Evolutionary conservation across 2,113 vertebrate genomes (phyloP).

Genomic region (Leptocoma aspasia): DNA sequence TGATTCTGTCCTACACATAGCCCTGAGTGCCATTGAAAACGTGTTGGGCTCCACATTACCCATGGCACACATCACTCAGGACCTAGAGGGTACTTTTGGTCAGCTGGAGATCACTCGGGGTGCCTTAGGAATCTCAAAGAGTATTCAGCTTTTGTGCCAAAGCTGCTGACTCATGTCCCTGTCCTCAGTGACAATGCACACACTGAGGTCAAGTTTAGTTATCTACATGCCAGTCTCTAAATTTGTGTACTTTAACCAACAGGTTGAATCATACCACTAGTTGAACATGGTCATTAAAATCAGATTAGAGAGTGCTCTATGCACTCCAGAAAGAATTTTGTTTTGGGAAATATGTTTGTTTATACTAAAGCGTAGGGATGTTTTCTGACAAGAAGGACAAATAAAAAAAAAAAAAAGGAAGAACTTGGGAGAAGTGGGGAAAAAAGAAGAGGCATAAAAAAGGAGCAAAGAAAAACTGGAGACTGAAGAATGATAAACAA

Average conservation of each 20-base stretch:
- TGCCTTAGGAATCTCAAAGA: background rate
- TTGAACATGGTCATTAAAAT: background rate
- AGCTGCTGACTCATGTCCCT: background rate
- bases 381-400: background rate
- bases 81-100: background rate
- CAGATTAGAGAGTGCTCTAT: background rate
- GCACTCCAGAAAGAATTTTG: background rate
- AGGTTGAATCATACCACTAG: background rate
- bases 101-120: background rate
- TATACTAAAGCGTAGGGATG: fast-evolving
- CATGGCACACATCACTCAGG: background rate
- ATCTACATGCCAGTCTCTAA: background rate
- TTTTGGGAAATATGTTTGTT: background rate
- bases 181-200: fast-evolving
- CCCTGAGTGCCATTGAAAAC: background rate
- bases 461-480: background rate
- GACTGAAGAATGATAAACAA: background rate
- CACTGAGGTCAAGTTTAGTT: background rate
- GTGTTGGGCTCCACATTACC: fast-evolving
- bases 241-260: background rate
- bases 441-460: background rate
- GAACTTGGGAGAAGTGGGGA: background rate
- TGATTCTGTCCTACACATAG: background rate
- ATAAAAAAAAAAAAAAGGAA: background rate
- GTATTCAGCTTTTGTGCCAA: background rate